Evolutionary conservation across 2,888 invertebrate genomes (phyloP), one percentile per base, ranked within the genome.

Genomic region (Plebejus melissa): DNA sequence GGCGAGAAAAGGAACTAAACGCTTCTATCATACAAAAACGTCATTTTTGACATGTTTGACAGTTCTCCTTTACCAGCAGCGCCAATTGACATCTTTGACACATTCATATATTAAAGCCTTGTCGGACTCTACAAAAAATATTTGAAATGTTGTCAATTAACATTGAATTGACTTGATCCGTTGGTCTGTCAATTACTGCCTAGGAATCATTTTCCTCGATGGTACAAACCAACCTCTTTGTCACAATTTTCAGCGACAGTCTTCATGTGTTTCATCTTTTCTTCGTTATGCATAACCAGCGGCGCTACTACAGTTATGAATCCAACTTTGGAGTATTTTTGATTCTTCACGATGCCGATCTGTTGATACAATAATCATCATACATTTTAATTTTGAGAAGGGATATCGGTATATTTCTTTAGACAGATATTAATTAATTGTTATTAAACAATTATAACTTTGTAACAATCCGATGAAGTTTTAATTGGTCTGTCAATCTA

Each of bases 231-330:
- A 84, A 91, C 93, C 88, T 94, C 93, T 79, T 86, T 89, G 32
- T 94, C 93, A 78, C 94, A 94, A 76, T 87, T 89, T 76, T 91
- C 92, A 0, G 93, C 85, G 4, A 94, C 91, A 11, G 82, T 84
- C 76, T 86, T 90, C 92, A 94, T 91, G 79, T 93, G 93, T 46
- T 89, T 90, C 80, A 92, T 74, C 82, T 92, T 93, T 82, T 91
- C 91, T 78, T 86, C 89, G 78, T 90, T 88, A 41, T 83, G 83
- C 76, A 94, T 87, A 1, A 94, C 88, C 5, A 94, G 84, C 0
- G 94, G 94, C 32, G 87, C 83, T 2, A 94, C 85, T 0, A 88
- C 86, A 1, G 87, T 85, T 86, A 93, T 83, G 81, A 94, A 93
- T 1, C 94, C 94, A 7, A 78, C 78, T 78, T 90, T 94, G 1